Percentiles rank a stretch among this genome's conserved stretches.
These are phyloP conservation scores for Dicrostonyx torquatus DNA, from an alignment of 2,797 vertebrate genomes.

Conservation along the genomic window DNA sequence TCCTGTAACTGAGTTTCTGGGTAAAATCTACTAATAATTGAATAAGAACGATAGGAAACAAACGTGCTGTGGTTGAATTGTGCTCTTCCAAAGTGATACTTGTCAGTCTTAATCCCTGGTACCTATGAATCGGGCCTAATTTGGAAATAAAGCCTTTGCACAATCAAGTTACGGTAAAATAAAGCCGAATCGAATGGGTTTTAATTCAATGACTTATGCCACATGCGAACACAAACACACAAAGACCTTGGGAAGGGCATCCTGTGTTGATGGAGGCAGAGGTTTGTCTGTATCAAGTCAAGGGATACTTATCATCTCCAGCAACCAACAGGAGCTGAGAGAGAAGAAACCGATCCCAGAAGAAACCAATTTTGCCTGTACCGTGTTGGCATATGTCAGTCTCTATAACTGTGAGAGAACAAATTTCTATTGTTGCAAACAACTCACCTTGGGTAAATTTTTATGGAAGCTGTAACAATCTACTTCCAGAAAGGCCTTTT, in stretches of 20 bases:
- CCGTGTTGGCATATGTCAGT: background rate
- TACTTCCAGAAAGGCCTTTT: background rate
- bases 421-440: background rate
- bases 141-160: constrained; percentile 20
- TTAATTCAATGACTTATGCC: constrained; percentile 16
- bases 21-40: background rate
- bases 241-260: background rate
- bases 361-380: background rate
- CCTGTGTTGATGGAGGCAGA: background rate
- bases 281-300: background rate
- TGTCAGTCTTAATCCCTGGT: background rate
- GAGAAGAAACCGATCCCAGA: background rate
- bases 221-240: background rate
- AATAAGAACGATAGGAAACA: constrained; percentile 42
- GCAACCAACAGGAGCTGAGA: background rate
- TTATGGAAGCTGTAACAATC: background rate
- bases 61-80: constrained; percentile 14
- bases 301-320: background rate
- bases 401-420: background rate
- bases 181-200: background rate
- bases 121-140: constrained; percentile 16
- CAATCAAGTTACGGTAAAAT: constrained; percentile 47
- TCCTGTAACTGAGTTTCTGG: constrained; percentile 31
- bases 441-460: background rate
- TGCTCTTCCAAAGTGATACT: background rate